These are phyloP conservation scores for Neodiprion pinetum DNA, from an alignment of 1,140 invertebrate genomes.

Conservation along the genomic window DNA sequence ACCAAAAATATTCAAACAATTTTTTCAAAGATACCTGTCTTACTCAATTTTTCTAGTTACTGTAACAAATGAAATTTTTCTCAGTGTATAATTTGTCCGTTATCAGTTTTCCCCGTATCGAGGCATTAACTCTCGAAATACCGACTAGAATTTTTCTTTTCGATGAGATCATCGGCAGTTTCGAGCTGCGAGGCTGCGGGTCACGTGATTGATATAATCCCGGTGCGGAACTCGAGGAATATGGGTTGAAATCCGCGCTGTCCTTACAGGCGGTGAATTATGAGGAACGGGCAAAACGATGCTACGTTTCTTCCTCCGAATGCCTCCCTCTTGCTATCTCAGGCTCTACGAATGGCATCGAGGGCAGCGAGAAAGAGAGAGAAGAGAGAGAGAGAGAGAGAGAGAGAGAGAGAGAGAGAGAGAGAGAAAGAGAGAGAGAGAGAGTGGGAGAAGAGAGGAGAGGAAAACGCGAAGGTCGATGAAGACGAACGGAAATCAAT, in stretches of 20 bases:
- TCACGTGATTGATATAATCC: conserved; percentile 42
- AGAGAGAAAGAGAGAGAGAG: background rate
- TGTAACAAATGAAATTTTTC: too few relatives aligned
- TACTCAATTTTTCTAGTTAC: too few relatives aligned
- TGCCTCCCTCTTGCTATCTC: conserved; percentile 18
- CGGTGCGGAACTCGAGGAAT: conserved; percentile 45
- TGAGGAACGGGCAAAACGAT: conserved; percentile 40
- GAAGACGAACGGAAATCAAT: conserved; percentile 63
- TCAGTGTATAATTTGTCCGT: too few relatives aligned
- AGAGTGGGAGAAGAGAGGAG: background rate
- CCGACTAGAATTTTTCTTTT: too few relatives aligned
- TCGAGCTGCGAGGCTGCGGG: too few relatives aligned
- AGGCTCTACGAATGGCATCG: background rate
- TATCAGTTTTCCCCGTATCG: too few relatives aligned
- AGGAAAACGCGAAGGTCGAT: conserved; percentile 42
- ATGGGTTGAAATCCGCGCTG: conserved; percentile 57
- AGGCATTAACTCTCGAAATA: too few relatives aligned
- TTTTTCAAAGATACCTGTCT: too few relatives aligned
- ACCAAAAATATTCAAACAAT: too few relatives aligned
- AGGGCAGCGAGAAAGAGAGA: too few relatives aligned
- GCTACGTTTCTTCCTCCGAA: conserved; percentile 38
- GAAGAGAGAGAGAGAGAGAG: background rate
- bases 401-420: background rate
- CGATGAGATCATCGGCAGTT: too few relatives aligned
- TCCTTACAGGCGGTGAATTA: conserved; percentile 56